These are phyloP conservation scores for Jaculus jaculus DNA, from an alignment of 2,113 vertebrate genomes.

Conservation along the genomic window DNA sequence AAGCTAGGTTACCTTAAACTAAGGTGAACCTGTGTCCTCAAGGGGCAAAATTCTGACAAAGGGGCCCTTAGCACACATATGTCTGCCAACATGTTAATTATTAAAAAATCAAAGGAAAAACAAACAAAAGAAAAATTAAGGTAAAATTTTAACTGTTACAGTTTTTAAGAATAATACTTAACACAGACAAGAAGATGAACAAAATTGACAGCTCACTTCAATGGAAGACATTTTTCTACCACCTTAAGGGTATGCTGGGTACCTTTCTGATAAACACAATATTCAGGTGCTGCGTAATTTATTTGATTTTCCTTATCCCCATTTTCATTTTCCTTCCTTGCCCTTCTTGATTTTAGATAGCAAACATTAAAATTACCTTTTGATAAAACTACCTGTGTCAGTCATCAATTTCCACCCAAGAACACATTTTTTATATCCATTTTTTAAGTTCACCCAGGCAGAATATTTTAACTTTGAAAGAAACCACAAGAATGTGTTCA, in stretches of 20 bases:
- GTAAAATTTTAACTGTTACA: not conserved
- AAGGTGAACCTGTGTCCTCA: not conserved
- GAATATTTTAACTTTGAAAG: conserved; percentile 87
- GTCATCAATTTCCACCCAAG: conserved; percentile 69
- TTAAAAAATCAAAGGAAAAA: conserved; percentile 28
- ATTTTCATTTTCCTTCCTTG: not conserved
- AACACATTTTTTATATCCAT: not conserved
- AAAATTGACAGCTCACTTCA: not conserved
- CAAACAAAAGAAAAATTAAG: not conserved
- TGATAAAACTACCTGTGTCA: conserved; percentile 73
- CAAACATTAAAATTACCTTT: conserved; percentile 51
- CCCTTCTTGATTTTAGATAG: not conserved
- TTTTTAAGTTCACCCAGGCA: conserved; percentile 74
- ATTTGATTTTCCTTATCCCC: not conserved
- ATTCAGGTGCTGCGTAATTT: conserved; percentile 3
- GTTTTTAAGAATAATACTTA: conserved; percentile 2
- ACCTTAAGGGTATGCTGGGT: not conserved
- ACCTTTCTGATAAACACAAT: not conserved
- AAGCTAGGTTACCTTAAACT: not conserved
- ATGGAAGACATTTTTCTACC: not conserved
- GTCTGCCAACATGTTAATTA: not conserved
- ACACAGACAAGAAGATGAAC: conserved; percentile 19
- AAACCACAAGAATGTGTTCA: conserved; percentile 91
- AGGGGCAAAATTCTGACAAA: not conserved
- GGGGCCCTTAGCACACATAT: not conserved